Base-by-base conservation (phyloP, 64 coral and sea anemone species). In the Exaiptasia diaphana region DNA sequence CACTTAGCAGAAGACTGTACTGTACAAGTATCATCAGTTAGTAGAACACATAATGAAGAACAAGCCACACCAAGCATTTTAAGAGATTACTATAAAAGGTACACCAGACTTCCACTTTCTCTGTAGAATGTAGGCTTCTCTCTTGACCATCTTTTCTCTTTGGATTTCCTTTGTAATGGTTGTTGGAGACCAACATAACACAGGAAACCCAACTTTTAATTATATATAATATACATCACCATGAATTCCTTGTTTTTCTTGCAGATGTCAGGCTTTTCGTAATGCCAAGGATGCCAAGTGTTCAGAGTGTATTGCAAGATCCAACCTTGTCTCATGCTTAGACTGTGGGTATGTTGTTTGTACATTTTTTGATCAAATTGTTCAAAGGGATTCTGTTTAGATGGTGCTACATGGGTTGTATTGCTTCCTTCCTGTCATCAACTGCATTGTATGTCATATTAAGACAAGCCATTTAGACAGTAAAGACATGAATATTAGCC, bases 1-100 rank as follows among this genome's bases (percentile, higher is more conserved):
- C 91, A 93, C 73, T 73, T 93, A 23, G 53, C 91, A 71, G 71
- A 83, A 18, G 91, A 93, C 38, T 93, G 91, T 20, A 93, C 91
- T 23, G 61, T 87, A 1, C 32, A 53, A 37, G 10, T 43, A 12
- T 10, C 27, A 36, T 49, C 48, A 24, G 24, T 62, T 48, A 54
- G 24, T 60, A 45, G 80, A 52, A 78, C n/a, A n/a, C n/a, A n/a
- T n/a, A n/a, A n/a, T n/a, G n/a, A n/a, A n/a, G n/a, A n/a, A n/a
- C n/a, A n/a, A n/a, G n/a, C n/a, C n/a, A n/a, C n/a, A n/a, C n/a
- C n/a, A n/a, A n/a, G n/a, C n/a, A n/a, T n/a, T n/a, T n/a, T n/a
- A n/a, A n/a, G n/a, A n/a, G n/a, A n/a, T n/a, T n/a, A n/a, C n/a
- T n/a, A n/a, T n/a, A n/a, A n/a, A n/a, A n/a, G n/a, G n/a, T n/a